Base-by-base conservation (phyloP, 2,113 vertebrate species). In the Sinocyclocheilus rhinocerous region DNA sequence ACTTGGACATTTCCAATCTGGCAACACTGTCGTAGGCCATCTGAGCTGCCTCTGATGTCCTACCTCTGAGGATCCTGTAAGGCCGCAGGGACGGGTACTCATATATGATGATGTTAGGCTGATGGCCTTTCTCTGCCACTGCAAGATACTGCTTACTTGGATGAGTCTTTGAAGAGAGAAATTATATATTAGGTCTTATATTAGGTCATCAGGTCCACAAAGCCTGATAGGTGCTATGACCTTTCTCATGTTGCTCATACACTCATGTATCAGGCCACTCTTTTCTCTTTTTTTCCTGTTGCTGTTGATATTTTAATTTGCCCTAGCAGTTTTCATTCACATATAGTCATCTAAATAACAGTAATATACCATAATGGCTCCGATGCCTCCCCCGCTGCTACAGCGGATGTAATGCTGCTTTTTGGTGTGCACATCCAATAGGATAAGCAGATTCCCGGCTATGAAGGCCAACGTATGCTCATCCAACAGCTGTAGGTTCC, bases 111-210 rank as follows among this genome's bases (percentile, higher is more conserved):
- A 99, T 94, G 81, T 94, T 85, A 63, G 98, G 97, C 36, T 91
- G 93, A 84, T 79, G 84, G 85, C 97, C 98, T 87, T 99, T 99
- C 91, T 99, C 98, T 91, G 96, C 97, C 78, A 97, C 94, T 57
- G 91, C 94, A 89, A 99, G 96, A 91, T 95, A 94, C 48, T 92
- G 91, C 92, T 93, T 96, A 83, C 89, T 87, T 18, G 97, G 96
- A 72, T 97, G 96, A 70, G 93, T 93, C 98, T 99, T 89, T 10
- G 93, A 87, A 92, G 89, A 92, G 75, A 84, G 87, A 57, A 88
- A 91, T 65, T 12, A 29, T 90, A 63, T 18, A 57, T 4, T 10
- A 61, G 24, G 1, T n/a, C 48, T 13, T 90, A 63, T 18, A 69
- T 3, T 10, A 61, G 24, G 4, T n/a, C 29, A 12, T 15, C n/a